phyloP scores from a whole-genome alignment of 2,888 invertebrate genomes.

The Yponomeuta cagnagella region DNA sequence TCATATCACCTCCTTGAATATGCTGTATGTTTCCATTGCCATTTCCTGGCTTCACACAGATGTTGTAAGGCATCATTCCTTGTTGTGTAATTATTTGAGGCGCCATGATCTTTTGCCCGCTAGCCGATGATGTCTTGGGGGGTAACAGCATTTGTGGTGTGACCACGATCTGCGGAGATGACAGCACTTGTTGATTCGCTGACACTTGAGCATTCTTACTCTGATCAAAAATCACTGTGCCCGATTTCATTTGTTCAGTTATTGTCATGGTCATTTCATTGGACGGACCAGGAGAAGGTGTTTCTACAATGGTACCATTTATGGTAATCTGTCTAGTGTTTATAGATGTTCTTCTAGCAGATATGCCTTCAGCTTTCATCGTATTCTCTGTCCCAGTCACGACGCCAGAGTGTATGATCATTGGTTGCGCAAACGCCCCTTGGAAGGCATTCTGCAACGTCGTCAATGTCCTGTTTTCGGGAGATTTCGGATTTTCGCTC shows the following conservation, averaged over 20 bases:
- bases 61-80: slow-evolving; percentile 63
- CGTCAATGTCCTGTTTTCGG: slow-evolving; percentile 69
- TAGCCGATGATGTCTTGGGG: slow-evolving; percentile 57
- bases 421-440: slow-evolving; percentile 67
- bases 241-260: slow-evolving; percentile 69
- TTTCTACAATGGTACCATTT: slow-evolving; percentile 71
- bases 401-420: slow-evolving; percentile 67
- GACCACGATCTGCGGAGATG: slow-evolving; percentile 70
- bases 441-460: slow-evolving; percentile 71
- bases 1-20: slow-evolving; percentile 63
- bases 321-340: slow-evolving; percentile 72
- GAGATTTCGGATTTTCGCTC: slow-evolving; percentile 79
- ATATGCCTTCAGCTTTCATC: slow-evolving; percentile 67
- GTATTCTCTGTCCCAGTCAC: slow-evolving; percentile 64
- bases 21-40: slow-evolving; percentile 56
- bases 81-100: slow-evolving; percentile 67
- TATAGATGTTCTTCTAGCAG: slow-evolving; percentile 66
- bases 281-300: slow-evolving; percentile 68
- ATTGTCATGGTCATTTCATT: slow-evolving; percentile 72
- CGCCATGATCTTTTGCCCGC: slow-evolving; percentile 58
- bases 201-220: slow-evolving; percentile 69
- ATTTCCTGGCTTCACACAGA: slow-evolving; percentile 66
- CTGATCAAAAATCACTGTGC: slow-evolving; percentile 67
- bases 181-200: slow-evolving; percentile 60
- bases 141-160: slow-evolving; percentile 70